Evolutionary conservation across 2,797 vertebrate genomes (phyloP).

Genomic region (Pseudochirops corinnae): DNA sequence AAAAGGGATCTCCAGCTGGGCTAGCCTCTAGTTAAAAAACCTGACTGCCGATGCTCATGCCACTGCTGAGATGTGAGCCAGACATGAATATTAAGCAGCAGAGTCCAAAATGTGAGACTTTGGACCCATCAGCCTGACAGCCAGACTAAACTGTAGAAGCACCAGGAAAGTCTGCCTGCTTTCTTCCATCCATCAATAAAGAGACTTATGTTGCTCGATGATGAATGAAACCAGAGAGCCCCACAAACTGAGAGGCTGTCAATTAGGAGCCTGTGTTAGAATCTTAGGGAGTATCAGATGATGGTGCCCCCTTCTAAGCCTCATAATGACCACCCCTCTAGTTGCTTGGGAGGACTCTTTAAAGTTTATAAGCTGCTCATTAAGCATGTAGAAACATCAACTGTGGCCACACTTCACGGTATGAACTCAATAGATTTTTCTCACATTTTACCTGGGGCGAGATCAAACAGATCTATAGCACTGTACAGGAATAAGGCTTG

Average conservation of each 20-base stretch:
- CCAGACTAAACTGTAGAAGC: constrained; percentile 45
- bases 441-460: constrained; percentile 69
- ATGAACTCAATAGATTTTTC: constrained; percentile 59
- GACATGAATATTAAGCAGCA: constrained; percentile 67
- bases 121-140: constrained; percentile 57
- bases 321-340: constrained; percentile 18
- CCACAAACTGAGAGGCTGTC: constrained; percentile 45
- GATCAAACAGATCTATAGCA: constrained; percentile 69
- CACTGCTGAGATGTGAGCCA: constrained; percentile 54
- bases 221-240: constrained; percentile 49
- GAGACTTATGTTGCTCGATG: constrained; percentile 41
- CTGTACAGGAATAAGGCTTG: constrained; percentile 62
- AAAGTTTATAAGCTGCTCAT: constrained; percentile 59
- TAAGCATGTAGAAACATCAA: constrained; percentile 50
- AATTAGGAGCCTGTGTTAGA: constrained; percentile 52
- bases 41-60: constrained; percentile 37
- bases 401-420: constrained; percentile 37
- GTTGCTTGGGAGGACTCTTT: constrained; percentile 55
- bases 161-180: constrained; percentile 22
- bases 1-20: constrained; percentile 59
- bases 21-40: constrained; percentile 54
- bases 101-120: constrained; percentile 51
- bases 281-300: constrained; percentile 40
- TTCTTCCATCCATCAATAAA: constrained; percentile 31
- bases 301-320: constrained; percentile 23